phyloP scores from a whole-genome alignment of 2,113 vertebrate species.

The Lamprotornis superbus region DNA sequence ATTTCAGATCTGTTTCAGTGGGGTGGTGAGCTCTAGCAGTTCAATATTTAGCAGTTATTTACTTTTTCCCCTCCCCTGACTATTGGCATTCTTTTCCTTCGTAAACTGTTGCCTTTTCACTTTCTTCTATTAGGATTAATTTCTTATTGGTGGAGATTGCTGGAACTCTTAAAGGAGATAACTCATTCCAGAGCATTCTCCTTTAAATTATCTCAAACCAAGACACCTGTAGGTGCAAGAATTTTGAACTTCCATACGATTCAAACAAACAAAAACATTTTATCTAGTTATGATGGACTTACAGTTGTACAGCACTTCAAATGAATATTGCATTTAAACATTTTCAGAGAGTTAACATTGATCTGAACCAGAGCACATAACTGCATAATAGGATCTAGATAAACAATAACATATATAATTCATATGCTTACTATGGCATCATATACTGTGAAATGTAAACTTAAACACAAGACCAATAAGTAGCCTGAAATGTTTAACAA shows the following conservation, averaged over 20 bases:
- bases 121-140: not conserved
- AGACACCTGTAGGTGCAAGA: not conserved
- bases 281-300: not conserved
- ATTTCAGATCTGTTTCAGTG: not conserved
- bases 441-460: not conserved
- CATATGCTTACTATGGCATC: not conserved
- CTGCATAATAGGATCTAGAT: not conserved
- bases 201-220: not conserved
- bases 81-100: not conserved
- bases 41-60: not conserved
- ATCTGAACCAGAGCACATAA: not conserved
- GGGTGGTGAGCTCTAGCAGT: not conserved
- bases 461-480: not conserved
- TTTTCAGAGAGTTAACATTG: not conserved
- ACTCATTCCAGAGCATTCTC: not conserved
- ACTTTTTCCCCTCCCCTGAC: accelerated
- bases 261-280: not conserved
- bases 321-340: not conserved
- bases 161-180: not conserved
- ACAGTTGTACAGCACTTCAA: not conserved
- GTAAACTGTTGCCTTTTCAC: not conserved
- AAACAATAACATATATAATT: not conserved
- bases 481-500: not conserved
- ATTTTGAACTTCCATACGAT: not conserved
- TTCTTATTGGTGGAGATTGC: not conserved